phyloP scores from a whole-genome alignment of 1,140 invertebrate species.

The Sarcophaga peregrina region DNA sequence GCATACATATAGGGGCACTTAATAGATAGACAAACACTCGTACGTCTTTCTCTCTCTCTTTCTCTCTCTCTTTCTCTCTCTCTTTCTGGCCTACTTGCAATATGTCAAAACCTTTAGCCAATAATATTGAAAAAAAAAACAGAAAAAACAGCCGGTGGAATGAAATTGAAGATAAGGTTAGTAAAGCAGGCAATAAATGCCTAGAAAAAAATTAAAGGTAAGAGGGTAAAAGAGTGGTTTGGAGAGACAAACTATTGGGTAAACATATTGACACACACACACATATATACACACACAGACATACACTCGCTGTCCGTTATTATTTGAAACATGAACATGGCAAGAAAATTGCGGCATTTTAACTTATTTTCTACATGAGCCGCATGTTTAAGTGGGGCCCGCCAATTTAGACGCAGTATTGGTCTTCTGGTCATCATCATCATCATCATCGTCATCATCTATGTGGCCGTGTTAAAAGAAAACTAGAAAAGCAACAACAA shows the following conservation, averaged over 20 bases:
- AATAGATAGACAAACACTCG: neutral
- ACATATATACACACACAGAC: too few relatives aligned
- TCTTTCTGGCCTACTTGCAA: too few relatives aligned
- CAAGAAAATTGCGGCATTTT: conserved; percentile 47
- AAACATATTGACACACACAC: neutral
- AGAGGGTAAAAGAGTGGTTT: neutral
- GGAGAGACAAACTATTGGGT: neutral
- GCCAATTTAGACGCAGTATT: neutral
- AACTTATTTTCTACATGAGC: conserved; percentile 66
- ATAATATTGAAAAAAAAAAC: conserved; percentile 22
- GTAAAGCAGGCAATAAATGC: neutral
- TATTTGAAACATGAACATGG: conserved; percentile 12
- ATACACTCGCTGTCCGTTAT: neutral
- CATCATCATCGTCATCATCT: neutral
- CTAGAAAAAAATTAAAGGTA: neutral
- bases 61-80: too few relatives aligned
- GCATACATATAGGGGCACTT: neutral
- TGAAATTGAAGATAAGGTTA: neutral
- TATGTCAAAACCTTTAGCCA: conserved; percentile 19
- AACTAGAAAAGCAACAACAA: neutral
- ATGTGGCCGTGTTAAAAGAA: too few relatives aligned
- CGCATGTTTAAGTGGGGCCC: conserved; percentile 55
- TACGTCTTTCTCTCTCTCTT: too few relatives aligned
- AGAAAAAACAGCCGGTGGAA: neutral
- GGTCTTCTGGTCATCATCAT: neutral